Percentiles rank a stretch among this genome's conserved stretches.
Evolutionary conservation across 2,113 vertebrate species (phyloP).

Genomic region (Tinamus guttatus): DNA sequence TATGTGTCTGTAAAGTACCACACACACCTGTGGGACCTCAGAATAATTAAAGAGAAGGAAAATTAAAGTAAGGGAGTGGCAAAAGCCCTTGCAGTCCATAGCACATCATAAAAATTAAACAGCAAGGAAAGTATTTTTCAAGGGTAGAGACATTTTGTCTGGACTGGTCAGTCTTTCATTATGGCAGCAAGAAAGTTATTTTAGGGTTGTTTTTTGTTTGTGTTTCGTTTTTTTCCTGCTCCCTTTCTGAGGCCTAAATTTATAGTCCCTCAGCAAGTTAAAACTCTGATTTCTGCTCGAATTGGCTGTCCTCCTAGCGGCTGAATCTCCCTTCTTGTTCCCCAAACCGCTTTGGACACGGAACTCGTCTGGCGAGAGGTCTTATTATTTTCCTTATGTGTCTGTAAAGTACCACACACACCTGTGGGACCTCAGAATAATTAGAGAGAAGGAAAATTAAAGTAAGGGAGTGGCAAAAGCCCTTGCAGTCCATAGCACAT

Average conservation of each 20-base stretch:
- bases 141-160: slow-evolving; percentile 52
- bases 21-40: not conserved
- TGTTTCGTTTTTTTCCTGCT: no score
- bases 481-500: not conserved
- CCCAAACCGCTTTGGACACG: not conserved
- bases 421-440: slow-evolving; percentile 14
- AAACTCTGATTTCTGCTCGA: not conserved
- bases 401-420: not conserved
- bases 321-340: slow-evolving; percentile 8
- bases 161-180: slow-evolving; percentile 58
- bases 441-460: slow-evolving; percentile 55
- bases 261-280: no score
- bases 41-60: slow-evolving; percentile 56
- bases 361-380: not conserved
- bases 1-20: not conserved
- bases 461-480: slow-evolving; percentile 48
- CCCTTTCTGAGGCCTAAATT: no score
- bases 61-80: slow-evolving; percentile 50
- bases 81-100: slow-evolving; percentile 12
- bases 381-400: not conserved
- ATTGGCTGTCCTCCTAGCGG: not conserved
- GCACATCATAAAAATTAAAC: slow-evolving; percentile 12
- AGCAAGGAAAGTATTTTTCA: slow-evolving; percentile 13
- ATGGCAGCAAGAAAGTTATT: no score
- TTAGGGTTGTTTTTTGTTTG: no score